Percentiles rank a stretch among this genome's conserved stretches.
Evolutionary conservation across 2,888 invertebrate species (phyloP).

Genomic region (Nomada lathburiana): DNA sequence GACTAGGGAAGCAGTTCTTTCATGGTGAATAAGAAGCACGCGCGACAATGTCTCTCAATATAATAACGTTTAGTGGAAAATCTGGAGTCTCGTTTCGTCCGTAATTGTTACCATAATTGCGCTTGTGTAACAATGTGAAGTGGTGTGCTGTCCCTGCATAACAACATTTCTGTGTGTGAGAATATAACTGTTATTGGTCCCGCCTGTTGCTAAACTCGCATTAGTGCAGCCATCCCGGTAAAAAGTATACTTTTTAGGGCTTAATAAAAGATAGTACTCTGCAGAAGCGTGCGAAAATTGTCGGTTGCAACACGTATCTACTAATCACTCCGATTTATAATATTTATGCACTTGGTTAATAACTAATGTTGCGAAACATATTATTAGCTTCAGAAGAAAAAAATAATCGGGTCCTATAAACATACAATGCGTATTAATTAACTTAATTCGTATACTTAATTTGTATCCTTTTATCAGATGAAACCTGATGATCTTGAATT

Average conservation of each 20-base stretch:
- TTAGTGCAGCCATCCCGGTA: neutral
- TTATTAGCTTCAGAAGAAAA: too few relatives aligned
- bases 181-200: slow-evolving; percentile 6
- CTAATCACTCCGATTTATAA: too few relatives aligned
- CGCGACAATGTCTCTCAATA: neutral
- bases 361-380: too few relatives aligned
- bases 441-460: too few relatives aligned
- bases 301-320: too few relatives aligned
- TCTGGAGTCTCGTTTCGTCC: slow-evolving; percentile 5
- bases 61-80: slow-evolving; percentile 9
- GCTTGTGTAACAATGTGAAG: neutral
- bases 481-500: too few relatives aligned
- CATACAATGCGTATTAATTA: too few relatives aligned
- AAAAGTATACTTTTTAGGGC: neutral
- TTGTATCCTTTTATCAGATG: too few relatives aligned
- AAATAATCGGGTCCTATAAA: too few relatives aligned
- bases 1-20: neutral
- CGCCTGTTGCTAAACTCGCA: slow-evolving; percentile 15
- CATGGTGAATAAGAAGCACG: neutral
- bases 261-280: neutral
- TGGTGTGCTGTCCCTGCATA: neutral
- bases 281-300: neutral
- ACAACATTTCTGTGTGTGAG: neutral
- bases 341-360: too few relatives aligned
- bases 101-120: slow-evolving; percentile 3